phyloP scores from a whole-genome alignment of 2,888 invertebrate species.

The Galerucella calmariensis region DNA sequence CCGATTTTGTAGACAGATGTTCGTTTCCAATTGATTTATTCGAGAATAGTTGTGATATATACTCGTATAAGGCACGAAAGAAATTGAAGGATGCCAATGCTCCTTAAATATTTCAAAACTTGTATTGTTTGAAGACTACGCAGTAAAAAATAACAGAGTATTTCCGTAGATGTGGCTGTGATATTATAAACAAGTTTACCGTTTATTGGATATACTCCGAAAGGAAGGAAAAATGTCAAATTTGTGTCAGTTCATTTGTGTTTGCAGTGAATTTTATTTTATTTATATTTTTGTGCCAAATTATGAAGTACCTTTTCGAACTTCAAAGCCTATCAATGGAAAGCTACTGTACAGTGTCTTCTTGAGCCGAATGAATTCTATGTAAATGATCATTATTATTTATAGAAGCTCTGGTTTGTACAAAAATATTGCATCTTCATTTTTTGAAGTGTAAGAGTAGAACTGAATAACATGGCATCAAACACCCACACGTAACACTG shows the following conservation, averaged over 20 bases:
- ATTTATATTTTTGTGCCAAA: too few species aligned
- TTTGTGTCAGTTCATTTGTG: too few species aligned
- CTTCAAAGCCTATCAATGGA: too few species aligned
- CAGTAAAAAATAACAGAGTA: background rate
- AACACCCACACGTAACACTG: constrained; percentile 35
- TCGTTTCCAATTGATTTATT: background rate
- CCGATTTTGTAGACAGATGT: background rate
- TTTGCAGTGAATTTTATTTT: too few species aligned
- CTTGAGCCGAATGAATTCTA: too few species aligned
- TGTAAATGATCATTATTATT: too few species aligned
- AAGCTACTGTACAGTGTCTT: too few species aligned
- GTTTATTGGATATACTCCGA: too few species aligned
- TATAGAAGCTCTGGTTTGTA: background rate
- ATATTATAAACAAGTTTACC: too few species aligned
- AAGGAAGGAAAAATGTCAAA: too few species aligned
- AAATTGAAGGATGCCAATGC: background rate
- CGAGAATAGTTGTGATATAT: background rate
- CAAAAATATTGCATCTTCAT: background rate
- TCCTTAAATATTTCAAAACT: background rate
- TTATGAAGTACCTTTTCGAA: too few species aligned
- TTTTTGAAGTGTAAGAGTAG: constrained; percentile 12
- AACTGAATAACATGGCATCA: constrained; percentile 22
- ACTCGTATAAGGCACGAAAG: background rate
- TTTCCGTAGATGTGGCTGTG: background rate
- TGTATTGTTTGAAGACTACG: background rate